A percentile compares a stretch with the other conserved stretches of the same genome.
These are phyloP conservation scores for Ranitomeya imitator DNA, from an alignment of 2,113 vertebrate species.

Conservation along the genomic window DNA sequence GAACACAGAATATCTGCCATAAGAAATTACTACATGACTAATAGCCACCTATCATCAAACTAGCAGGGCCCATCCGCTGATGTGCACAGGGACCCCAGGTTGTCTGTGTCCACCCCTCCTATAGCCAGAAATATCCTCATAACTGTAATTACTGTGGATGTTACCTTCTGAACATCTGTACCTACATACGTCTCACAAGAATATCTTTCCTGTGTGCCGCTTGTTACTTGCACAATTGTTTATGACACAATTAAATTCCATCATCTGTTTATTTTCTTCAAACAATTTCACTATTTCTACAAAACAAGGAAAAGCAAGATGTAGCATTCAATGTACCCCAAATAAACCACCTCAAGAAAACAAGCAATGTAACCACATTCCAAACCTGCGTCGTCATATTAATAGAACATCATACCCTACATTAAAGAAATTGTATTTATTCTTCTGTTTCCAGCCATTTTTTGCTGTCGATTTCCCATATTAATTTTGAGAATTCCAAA, in stretches of 20 bases:
- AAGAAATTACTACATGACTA: too few species aligned
- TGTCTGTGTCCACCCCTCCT: background rate
- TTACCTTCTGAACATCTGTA: constrained; percentile 16
- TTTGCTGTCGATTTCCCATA: background rate
- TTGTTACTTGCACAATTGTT: constrained; percentile 12
- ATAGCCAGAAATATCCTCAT: background rate
- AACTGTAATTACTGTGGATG: background rate
- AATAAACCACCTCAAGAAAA: background rate
- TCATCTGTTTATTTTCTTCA: constrained; percentile 33
- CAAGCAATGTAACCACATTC: background rate
- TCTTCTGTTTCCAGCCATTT: background rate
- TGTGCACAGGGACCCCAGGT: background rate
- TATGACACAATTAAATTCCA: constrained; percentile 1
- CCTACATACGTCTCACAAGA: background rate
- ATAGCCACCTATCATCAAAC: background rate
- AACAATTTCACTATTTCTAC: constrained; percentile 10
- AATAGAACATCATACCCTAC: background rate
- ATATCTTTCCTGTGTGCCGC: background rate
- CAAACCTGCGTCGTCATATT: background rate
- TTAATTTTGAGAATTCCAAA: background rate
- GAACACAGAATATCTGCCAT: too few species aligned
- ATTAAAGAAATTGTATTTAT: background rate
- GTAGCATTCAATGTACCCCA: background rate
- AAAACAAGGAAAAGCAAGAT: constrained; percentile 5
- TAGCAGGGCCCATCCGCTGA: background rate